A percentile compares a stretch with the other conserved stretches of the same genome.
These are phyloP conservation scores for Phalacrocorax aristotelis DNA, from an alignment of 2,113 vertebrate genomes.

Conservation along the genomic window DNA sequence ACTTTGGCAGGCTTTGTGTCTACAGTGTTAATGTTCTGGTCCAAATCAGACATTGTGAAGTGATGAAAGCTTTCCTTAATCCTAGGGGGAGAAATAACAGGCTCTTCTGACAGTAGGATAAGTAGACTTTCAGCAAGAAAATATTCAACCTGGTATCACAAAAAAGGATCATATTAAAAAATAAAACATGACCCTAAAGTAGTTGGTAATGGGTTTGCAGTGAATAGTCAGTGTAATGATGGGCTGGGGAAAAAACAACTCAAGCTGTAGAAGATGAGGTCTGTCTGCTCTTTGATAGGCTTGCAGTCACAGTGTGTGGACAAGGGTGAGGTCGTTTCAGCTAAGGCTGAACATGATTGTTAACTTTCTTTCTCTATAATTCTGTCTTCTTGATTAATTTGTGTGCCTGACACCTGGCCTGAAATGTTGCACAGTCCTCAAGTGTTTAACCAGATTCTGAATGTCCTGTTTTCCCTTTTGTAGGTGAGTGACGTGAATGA, in stretches of 20 bases:
- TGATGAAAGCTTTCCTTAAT: background rate
- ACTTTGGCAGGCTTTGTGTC: background rate
- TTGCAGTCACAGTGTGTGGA: background rate
- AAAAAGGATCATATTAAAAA: background rate
- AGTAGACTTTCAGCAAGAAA: background rate
- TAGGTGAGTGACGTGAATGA: slow-evolving; percentile 99
- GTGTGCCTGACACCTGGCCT: background rate
- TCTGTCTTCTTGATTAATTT: background rate
- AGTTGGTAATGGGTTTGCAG: background rate
- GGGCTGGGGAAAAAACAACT: background rate
- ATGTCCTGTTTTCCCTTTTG: background rate
- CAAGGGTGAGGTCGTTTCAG: background rate
- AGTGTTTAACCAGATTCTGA: background rate
- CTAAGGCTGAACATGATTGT: background rate
- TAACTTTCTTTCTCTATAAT: background rate
- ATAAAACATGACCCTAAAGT: background rate
- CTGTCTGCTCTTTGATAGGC: background rate
- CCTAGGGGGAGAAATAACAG: background rate
- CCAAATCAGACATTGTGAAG: background rate
- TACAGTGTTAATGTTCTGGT: background rate
- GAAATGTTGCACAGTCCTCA: background rate
- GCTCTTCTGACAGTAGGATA: background rate
- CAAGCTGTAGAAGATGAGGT: background rate
- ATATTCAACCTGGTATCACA: background rate
- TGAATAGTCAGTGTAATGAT: background rate